A percentile compares a stretch with the other conserved stretches of the same genome.
Conservation (phyloP, 2,113 vertebrate genomes). For the Nerophis ophidion region DNA sequence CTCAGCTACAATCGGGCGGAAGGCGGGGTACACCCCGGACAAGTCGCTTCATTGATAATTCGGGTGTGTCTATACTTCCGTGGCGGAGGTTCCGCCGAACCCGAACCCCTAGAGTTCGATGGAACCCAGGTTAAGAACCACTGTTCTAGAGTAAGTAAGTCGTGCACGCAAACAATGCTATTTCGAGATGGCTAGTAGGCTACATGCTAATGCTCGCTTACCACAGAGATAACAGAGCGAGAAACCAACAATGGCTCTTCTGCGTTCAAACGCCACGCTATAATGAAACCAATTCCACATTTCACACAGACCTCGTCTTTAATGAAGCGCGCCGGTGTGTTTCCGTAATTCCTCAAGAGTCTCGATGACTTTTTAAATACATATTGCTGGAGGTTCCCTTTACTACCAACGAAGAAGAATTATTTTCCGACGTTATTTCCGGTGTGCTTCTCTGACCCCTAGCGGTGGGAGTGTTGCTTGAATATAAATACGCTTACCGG, state of each 20-base stretch:
- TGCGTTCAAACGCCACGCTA: no score
- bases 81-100: no score
- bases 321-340: background rate
- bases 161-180: background rate
- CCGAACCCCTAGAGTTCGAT: no score
- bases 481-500: accelerated
- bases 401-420: constrained; percentile 38
- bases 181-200: constrained; percentile 4
- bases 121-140: no score
- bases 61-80: no score
- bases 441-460: constrained; percentile 5
- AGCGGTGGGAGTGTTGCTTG: background rate
- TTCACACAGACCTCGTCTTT: no score
- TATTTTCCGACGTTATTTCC: background rate
- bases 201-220: constrained; percentile 28
- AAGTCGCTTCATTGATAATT: no score
- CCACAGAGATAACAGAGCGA: constrained; percentile 6
- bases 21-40: no score
- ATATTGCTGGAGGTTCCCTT: constrained; percentile 9
- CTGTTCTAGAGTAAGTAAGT: background rate
- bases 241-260: background rate
- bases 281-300: background rate
- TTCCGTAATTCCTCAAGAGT: constrained; percentile 5
- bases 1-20: no score
- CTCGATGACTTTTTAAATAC: constrained; percentile 36